Conservation (phyloP, 1,140 invertebrate species). For the Penaeus vannamei region DNA sequence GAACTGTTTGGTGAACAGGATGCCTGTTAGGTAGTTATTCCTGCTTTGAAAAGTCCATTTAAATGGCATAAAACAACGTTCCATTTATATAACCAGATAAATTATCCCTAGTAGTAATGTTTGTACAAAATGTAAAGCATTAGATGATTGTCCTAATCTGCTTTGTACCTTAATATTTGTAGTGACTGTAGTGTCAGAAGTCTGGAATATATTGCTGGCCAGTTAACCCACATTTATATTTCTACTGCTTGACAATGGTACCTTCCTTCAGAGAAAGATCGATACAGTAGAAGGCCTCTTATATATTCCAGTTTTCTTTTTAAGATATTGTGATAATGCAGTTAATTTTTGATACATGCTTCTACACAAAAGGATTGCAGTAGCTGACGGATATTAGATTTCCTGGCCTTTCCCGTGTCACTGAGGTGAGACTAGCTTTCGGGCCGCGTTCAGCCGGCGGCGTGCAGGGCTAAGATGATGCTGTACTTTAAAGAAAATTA, state of each 20-base stretch:
- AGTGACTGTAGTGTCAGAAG: slow-evolving; percentile 46
- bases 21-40: slow-evolving; percentile 60
- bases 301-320: slow-evolving; percentile 53
- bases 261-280: slow-evolving; percentile 1
- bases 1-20: slow-evolving; percentile 47
- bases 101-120: slow-evolving; percentile 55
- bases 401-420: too few species aligned
- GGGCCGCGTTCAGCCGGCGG: too few species aligned
- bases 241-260: slow-evolving; percentile 3
- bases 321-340: slow-evolving; percentile 63
- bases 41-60: slow-evolving; percentile 62
- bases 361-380: neutral
- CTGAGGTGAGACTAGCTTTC: too few species aligned
- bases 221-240: slow-evolving; percentile 27
- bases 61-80: slow-evolving; percentile 62
- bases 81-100: slow-evolving; percentile 63
- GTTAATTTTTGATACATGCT: slow-evolving; percentile 61
- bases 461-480: too few species aligned
- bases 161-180: slow-evolving; percentile 61
- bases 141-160: slow-evolving; percentile 61
- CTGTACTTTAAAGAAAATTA: too few species aligned
- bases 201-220: slow-evolving; percentile 51
- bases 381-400: too few species aligned
- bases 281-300: slow-evolving; percentile 31
- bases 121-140: slow-evolving; percentile 66